Conservation (phyloP, 2,888 invertebrate species). For the Congeria kusceri region DNA sequence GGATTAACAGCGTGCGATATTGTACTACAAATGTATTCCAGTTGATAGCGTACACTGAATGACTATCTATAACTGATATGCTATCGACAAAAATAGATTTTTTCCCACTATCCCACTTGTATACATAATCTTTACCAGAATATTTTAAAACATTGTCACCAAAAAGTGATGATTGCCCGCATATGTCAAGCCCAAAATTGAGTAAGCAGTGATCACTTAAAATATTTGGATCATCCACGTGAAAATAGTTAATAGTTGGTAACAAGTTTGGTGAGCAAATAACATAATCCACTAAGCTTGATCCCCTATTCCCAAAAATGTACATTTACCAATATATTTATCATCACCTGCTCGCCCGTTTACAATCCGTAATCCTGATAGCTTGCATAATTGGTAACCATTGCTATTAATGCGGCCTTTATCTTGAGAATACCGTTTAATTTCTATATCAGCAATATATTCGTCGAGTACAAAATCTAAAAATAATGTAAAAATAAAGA, state of each 20-base stretch:
- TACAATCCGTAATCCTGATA: neutral
- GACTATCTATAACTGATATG: no score
- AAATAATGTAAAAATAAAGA: no score
- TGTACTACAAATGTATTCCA: no score
- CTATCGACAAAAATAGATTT: no score
- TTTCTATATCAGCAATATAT: neutral
- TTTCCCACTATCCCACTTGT: no score
- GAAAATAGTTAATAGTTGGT: neutral
- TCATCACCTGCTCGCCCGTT: conserved; percentile 7
- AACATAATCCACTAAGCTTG: neutral
- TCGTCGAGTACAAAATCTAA: conserved; percentile 2
- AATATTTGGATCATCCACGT: conserved; percentile 11
- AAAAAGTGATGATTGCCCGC: no score
- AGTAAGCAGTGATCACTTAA: neutral
- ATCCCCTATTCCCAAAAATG: neutral
- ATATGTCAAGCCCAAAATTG: no score
- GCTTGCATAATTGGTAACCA: neutral
- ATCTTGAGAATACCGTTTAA: conserved; percentile 14
- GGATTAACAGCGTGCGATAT: no score
- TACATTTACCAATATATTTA: conserved; percentile 2
- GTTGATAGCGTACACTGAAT: no score
- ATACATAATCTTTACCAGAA: no score
- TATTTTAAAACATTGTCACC: no score
- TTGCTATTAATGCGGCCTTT: conserved; percentile 12
- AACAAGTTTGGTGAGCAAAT: neutral